Percentiles rank a stretch among this genome's conserved stretches.
phyloP scores from a whole-genome alignment of 2,888 invertebrate genomes.

The Periphyllus acericola region DNA sequence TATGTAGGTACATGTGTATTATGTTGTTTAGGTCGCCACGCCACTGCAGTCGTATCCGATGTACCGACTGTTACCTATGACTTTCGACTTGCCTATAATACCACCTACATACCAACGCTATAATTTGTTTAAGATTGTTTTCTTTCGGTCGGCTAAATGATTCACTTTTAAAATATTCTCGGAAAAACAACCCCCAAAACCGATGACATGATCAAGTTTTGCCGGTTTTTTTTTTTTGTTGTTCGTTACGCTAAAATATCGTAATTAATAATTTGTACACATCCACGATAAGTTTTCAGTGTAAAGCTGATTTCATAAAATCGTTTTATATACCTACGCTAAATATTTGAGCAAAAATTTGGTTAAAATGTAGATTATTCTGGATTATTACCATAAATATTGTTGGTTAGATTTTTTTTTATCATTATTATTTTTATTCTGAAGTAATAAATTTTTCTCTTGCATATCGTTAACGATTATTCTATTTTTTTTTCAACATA shows the following conservation, averaged over 20 bases:
- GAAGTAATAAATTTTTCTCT: neutral
- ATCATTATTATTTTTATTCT: neutral
- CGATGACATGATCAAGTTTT: neutral
- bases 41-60: too few relatives aligned
- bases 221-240: neutral
- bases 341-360: constrained; percentile 39
- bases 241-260: neutral
- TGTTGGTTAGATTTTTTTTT: neutral
- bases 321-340: neutral
- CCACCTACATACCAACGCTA: neutral
- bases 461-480: neutral
- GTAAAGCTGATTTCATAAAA: constrained; percentile 30
- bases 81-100: neutral
- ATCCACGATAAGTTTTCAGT: neutral
- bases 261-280: constrained; percentile 20
- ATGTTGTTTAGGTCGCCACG: too few relatives aligned
- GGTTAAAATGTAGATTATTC: constrained; percentile 40
- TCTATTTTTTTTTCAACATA: neutral
- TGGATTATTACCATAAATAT: constrained; percentile 24
- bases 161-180: neutral
- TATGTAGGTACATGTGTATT: neutral
- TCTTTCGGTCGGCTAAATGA: neutral
- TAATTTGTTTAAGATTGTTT: too few relatives aligned
- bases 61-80: neutral
- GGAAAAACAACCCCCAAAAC: neutral